Percentiles rank a stretch among this genome's conserved stretches.
Evolutionary conservation across 1,140 invertebrate genomes (phyloP).

Genomic region (Chymomyza costata): DNA sequence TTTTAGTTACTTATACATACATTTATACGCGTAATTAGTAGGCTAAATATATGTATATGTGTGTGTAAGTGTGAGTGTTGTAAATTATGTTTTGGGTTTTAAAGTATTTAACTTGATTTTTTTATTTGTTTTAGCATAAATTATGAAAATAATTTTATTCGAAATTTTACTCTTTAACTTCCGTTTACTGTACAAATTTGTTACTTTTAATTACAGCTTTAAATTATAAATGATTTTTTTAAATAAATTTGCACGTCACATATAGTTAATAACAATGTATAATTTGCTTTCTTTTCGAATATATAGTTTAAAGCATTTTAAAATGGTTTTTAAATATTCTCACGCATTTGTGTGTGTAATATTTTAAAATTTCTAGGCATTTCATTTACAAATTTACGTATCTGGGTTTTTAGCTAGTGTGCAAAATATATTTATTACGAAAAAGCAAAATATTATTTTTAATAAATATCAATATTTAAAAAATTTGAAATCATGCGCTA

Average conservation of each 20-base stretch:
- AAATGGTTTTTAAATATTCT: conserved; percentile 43
- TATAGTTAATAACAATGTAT: conserved; percentile 46
- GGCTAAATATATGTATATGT: conserved; percentile 35
- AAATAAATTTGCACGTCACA: conserved; percentile 60
- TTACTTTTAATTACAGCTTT: conserved; percentile 43
- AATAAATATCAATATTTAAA: not conserved
- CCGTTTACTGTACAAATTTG: conserved; percentile 59
- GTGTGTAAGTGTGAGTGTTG: conserved; percentile 6
- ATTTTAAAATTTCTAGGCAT: conserved; percentile 51
- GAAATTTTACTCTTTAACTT: conserved; percentile 57
- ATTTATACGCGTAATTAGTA: conserved; percentile 60
- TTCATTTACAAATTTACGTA: conserved; percentile 65
- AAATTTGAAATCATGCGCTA: too few species aligned
- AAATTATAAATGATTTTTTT: conserved; percentile 32
- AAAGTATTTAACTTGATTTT: conserved; percentile 35
- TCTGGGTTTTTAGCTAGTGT: conserved; percentile 52
- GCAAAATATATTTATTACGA: conserved; percentile 3
- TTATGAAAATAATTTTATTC: conserved; percentile 71
- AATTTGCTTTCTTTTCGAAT: conserved; percentile 21
- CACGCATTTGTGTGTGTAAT: conserved; percentile 32
- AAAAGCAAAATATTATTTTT: conserved; percentile 7
- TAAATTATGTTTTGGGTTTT: conserved; percentile 31
- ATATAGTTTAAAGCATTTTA: conserved; percentile 42
- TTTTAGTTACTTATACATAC: conserved; percentile 50
- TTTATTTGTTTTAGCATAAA: conserved; percentile 51